Conservation (phyloP, 2,888 invertebrate genomes). For the Monochamus alternatus region DNA sequence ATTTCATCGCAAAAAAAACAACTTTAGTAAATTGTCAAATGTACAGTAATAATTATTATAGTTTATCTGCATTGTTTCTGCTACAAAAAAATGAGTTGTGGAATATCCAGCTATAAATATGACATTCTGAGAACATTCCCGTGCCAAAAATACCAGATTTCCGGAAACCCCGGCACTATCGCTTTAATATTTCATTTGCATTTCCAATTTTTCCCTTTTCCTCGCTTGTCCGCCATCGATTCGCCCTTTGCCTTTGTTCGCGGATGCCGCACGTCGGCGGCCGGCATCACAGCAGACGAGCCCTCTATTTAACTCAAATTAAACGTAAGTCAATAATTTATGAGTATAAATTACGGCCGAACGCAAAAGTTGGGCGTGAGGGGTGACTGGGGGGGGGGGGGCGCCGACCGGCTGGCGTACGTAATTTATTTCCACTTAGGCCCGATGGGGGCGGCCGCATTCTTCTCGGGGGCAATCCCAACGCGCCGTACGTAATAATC, state of each 20-base stretch:
- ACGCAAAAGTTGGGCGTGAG: constrained; percentile 55
- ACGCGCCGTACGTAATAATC: constrained; percentile 27
- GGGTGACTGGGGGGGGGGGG: constrained; percentile 18
- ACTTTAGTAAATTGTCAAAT: no score
- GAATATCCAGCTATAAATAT: no score
- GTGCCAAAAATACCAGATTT: constrained; percentile 1
- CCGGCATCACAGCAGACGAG: constrained; percentile 18
- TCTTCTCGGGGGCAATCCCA: constrained; percentile 27
- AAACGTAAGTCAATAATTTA: constrained; percentile 56
- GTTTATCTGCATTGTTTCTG: no score
- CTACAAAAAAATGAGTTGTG: no score
- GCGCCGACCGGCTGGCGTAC: constrained; percentile 38
- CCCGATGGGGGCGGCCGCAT: constrained; percentile 24
- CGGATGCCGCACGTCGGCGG: constrained; percentile 14
- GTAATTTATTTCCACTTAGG: constrained; percentile 55
- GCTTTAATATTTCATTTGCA: constrained; percentile 36
- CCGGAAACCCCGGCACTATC: background rate
- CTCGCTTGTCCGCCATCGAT: constrained; percentile 10
- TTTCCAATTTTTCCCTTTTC: constrained; percentile 26
- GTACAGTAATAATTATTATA: no score
- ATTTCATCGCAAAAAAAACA: no score
- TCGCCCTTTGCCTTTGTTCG: constrained; percentile 26
- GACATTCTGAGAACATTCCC: no score
- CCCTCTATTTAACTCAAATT: constrained; percentile 47
- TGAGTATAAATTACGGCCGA: constrained; percentile 55